phyloP scores from a whole-genome alignment of 2,797 vertebrate genomes.

The Peromyscus eremicus region DNA sequence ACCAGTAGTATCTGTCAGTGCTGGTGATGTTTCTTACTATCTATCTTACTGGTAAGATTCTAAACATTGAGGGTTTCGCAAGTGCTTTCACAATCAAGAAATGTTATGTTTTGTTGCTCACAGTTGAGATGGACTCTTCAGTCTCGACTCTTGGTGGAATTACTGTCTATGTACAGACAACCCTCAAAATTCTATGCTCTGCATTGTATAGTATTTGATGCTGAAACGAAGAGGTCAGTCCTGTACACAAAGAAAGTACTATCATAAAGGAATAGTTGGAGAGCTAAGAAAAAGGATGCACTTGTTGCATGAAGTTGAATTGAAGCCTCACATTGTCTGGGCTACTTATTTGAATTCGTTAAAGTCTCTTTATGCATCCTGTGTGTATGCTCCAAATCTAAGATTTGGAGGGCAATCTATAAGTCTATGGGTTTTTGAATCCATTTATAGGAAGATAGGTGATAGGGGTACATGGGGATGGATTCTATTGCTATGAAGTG shows the following conservation, averaged over 20 bases:
- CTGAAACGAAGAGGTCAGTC: background rate
- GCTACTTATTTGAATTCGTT: background rate
- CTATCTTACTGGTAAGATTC: background rate
- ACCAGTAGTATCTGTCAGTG: background rate
- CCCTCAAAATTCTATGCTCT: background rate
- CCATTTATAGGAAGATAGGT: background rate
- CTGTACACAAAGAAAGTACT: background rate
- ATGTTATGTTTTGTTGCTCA: background rate
- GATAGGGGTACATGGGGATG: too few species aligned
- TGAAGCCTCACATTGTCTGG: background rate
- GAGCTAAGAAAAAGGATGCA: background rate
- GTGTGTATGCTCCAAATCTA: background rate
- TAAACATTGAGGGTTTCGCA: background rate
- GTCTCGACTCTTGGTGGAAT: background rate
- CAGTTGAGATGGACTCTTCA: background rate
- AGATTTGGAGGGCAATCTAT: background rate
- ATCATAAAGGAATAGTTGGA: background rate
- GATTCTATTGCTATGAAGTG: background rate
- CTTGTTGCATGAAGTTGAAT: background rate
- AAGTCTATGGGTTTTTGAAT: background rate
- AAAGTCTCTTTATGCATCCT: background rate
- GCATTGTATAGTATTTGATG: background rate
- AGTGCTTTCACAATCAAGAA: background rate
- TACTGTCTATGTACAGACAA: background rate
- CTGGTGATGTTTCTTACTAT: background rate